Conservation (phyloP, 2,888 invertebrate genomes). For the Eurois occulta region DNA sequence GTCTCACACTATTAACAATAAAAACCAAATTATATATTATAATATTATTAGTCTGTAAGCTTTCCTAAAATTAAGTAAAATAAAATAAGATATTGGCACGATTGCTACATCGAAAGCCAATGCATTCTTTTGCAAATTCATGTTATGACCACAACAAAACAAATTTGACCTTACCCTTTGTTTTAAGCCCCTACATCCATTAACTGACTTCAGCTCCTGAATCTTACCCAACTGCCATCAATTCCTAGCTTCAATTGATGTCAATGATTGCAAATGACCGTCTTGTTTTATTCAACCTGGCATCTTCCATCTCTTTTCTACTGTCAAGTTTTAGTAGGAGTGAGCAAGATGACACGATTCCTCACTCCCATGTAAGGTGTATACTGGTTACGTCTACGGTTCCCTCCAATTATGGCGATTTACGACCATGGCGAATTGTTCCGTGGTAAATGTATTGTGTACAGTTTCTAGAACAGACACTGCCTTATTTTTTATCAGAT, state of each 20-base stretch:
- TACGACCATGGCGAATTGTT: constrained; percentile 76
- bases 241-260: constrained; percentile 55
- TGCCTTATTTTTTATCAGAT: background rate
- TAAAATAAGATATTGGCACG: background rate
- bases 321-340: constrained; percentile 4
- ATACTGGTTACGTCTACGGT: constrained; percentile 69
- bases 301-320: constrained; percentile 23
- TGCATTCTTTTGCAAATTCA: background rate
- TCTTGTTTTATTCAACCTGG: constrained; percentile 56
- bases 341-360: constrained; percentile 39
- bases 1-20: too few relatives aligned
- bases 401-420: constrained; percentile 82
- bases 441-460: constrained; percentile 51
- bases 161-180: background rate
- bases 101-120: background rate
- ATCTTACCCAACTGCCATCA: constrained; percentile 45
- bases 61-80: background rate
- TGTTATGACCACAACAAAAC: background rate
- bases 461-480: constrained; percentile 52
- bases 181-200: constrained; percentile 27
- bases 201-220: constrained; percentile 28
- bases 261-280: constrained; percentile 65
- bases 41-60: background rate
- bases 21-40: too few relatives aligned
- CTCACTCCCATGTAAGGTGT: constrained; percentile 57